Percentiles rank a stretch among this genome's conserved stretches.
These are phyloP conservation scores for Eristalis intricaria DNA, from an alignment of 2,888 invertebrate species.

Conservation along the genomic window DNA sequence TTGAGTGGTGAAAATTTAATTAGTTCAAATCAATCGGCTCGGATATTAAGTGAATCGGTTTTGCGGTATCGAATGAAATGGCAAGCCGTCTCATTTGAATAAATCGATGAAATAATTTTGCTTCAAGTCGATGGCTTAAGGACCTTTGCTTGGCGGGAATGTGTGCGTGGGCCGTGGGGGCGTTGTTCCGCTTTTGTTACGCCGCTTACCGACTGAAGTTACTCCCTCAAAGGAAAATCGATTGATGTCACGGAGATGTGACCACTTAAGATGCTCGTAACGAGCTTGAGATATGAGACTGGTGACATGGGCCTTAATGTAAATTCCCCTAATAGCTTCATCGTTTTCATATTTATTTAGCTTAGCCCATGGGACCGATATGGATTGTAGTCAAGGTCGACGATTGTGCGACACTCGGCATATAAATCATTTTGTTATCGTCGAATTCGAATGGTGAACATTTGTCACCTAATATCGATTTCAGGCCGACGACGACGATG, in stretches of 20 bases:
- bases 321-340: slow-evolving; percentile 58
- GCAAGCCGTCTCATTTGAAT: slow-evolving; percentile 62
- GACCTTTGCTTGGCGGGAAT: background rate
- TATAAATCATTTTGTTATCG: slow-evolving; percentile 37
- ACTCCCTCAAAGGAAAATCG: slow-evolving; percentile 33
- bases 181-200: slow-evolving; percentile 1
- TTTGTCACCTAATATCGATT: slow-evolving; percentile 5
- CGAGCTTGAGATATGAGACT: slow-evolving; percentile 40
- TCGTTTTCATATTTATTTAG: slow-evolving; percentile 59
- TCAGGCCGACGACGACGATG: background rate
- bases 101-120: slow-evolving; percentile 55
- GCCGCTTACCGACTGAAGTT: background rate
- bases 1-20: slow-evolving; percentile 69
- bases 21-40: slow-evolving; percentile 66
- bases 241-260: slow-evolving; percentile 19
- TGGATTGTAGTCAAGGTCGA: slow-evolving; percentile 41
- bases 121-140: background rate
- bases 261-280: slow-evolving; percentile 23
- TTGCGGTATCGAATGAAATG: slow-evolving; percentile 57
- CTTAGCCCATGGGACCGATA: slow-evolving; percentile 26
- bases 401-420: slow-evolving; percentile 10
- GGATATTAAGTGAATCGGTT: slow-evolving; percentile 63
- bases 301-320: slow-evolving; percentile 48
- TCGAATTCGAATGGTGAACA: background rate
- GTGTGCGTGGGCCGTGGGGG: background rate